Evolutionary conservation across 1,140 invertebrate genomes (phyloP), one percentile per base, ranked within the genome.

Genomic region (Pararge aegeria): DNA sequence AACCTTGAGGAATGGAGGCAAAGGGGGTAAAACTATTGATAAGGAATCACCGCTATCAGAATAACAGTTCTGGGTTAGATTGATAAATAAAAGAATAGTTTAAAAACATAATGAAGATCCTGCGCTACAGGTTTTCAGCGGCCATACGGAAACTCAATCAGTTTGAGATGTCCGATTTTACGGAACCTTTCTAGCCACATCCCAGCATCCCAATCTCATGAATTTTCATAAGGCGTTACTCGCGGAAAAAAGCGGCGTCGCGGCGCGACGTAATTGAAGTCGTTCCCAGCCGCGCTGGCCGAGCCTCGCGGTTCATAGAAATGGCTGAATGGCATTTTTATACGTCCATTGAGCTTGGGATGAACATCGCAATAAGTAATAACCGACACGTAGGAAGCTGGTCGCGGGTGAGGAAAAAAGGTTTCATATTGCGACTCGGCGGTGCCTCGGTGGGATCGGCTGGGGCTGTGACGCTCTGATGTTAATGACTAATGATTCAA

Each of bases 251-350:
- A 57, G 40, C 59, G 51, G 54, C 59, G 59, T 44, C 64, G 55
- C 37, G 53, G 37, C 20, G 46, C 56, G 50, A 34, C 37, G 59
- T 68, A 61, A 59, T 68, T 62, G 66, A 42, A 34, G 51, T 27
- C 46, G 58, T 65, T 65, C 66, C 59, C 63, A 68, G 30, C 30
- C n/a, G n/a, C n/a, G n/a, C n/a, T n/a, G n/a, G n/a, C n/a, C n/a
- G n/a, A n/a, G n/a, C n/a, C n/a, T 7, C 29, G 29, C 30, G 30
- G 7, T 34, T 34, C 30, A 12, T 12, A 34, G 30, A 34, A 34
- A 10, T 12, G 7, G 30, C 30, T 70, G 49, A 71, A 66, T 74
- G 64, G 64, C 62, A 73, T 68, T 62, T 68, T 68, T 72, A 67
- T 67, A 53, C 50, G 48, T 40, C 51, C 65, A 77, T 73, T 73